phyloP scores from a whole-genome alignment of 2,797 vertebrate species.

The Lepus oiostolus region DNA sequence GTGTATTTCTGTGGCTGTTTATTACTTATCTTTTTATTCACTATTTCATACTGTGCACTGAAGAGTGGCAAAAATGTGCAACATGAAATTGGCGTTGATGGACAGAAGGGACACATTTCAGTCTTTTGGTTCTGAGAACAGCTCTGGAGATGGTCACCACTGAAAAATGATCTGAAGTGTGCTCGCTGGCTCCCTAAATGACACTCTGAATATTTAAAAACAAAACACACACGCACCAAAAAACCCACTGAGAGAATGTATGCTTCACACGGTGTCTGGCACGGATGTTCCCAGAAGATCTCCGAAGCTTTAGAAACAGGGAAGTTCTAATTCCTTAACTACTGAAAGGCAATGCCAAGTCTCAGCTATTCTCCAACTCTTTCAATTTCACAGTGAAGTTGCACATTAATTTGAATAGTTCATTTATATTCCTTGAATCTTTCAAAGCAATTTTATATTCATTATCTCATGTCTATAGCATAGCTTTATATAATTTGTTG shows the following conservation, averaged over 20 bases:
- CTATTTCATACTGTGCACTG: not conserved
- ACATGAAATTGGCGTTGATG: not conserved
- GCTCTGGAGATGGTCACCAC: not conserved
- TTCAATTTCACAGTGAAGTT: conserved; percentile 58
- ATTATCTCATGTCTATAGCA: conserved; percentile 25
- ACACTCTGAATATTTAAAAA: not conserved
- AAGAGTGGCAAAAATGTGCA: not conserved
- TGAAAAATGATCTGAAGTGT: not conserved
- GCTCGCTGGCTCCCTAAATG: not conserved
- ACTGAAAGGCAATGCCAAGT: not conserved
- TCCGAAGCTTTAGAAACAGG: conserved; percentile 14
- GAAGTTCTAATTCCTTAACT: not conserved
- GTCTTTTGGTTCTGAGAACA: not conserved
- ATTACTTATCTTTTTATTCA: not conserved
- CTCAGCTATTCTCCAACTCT: conserved; percentile 9
- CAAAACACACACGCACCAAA: not conserved
- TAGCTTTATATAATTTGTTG: conserved; percentile 2
- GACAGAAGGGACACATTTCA: not conserved
- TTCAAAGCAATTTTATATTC: conserved; percentile 34
- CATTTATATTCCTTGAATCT: conserved; percentile 33
- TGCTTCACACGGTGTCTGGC: not conserved
- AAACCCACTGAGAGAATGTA: not conserved
- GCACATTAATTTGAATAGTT: conserved; percentile 42
- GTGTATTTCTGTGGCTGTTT: not conserved
- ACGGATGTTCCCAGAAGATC: not conserved